These are phyloP conservation scores for Hirtodrosophila alboralis DNA, from an alignment of 2,888 invertebrate genomes.

Conservation along the genomic window DNA sequence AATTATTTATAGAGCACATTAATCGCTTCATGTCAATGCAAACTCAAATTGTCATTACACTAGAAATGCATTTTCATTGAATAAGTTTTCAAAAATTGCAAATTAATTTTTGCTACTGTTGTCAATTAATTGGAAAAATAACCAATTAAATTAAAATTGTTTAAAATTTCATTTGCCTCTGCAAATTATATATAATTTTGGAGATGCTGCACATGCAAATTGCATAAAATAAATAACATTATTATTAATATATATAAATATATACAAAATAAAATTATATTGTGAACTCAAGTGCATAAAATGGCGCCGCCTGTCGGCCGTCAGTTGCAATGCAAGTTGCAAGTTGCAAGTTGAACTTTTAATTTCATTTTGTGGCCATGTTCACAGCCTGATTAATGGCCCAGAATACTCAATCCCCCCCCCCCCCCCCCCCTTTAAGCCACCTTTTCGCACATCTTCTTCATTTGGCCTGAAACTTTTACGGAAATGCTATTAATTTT, in stretches of 20 bases:
- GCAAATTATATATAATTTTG: neutral
- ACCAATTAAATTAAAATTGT: conserved; percentile 15
- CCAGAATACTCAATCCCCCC: neutral
- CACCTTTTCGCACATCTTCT: conserved; percentile 2
- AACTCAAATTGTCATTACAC: too few relatives aligned
- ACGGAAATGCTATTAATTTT: conserved; percentile 57
- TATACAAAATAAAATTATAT: conserved; percentile 21
- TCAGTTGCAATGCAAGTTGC: conserved; percentile 27
- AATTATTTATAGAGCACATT: too few relatives aligned
- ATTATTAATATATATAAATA: conserved; percentile 21
- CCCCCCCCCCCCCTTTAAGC: neutral
- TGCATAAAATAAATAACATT: conserved; percentile 1
- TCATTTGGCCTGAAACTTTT: conserved; percentile 12
- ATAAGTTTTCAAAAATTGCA: too few relatives aligned
- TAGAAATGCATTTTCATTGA: conserved; percentile 7
- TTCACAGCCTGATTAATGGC: conserved; percentile 45
- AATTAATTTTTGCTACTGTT: neutral
- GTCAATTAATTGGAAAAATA: conserved; percentile 2
- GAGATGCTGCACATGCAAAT: conserved; percentile 22
- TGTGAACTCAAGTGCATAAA: conserved; percentile 17
- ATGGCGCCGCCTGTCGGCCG: conserved; percentile 25
- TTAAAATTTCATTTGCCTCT: neutral
- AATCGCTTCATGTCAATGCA: too few relatives aligned
- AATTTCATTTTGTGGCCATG: conserved; percentile 41
- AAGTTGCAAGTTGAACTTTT: conserved; percentile 30